Base-by-base conservation (phyloP, 35 echinoderm and acorn worm species). In the Strongylocentrotus purpuratus region DNA sequence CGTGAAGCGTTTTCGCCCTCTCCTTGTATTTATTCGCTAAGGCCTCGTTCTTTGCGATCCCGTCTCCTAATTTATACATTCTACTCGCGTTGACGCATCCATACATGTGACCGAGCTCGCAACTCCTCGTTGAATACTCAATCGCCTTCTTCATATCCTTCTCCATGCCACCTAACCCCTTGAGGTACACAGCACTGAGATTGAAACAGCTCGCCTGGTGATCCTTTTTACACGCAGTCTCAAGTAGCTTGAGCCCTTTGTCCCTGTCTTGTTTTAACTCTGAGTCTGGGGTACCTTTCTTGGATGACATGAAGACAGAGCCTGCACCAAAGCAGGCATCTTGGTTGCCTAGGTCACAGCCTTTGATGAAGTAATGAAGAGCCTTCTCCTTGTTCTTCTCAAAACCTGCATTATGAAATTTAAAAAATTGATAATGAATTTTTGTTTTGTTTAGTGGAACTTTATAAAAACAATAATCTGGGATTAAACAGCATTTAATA, bases 71-170 rank as follows among this genome's bases (percentile, higher is more conserved):
- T 55, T 52, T 86, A 92, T 97, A 99, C 95, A 99, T 99, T 32
- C 97, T 92, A 32, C 97, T 96, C 10, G 95, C 90, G 50, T 99
- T 99, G 32, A 95, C 96, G 94, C 97, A 99, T 33, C 95, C 97
- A 25, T 96, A 99, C 90, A 99, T 91, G 61, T 99, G 95, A 31
- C 95, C 95, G 2, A 99, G 92, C 31, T 99, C 87, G 48, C 97
- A 99, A 85, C 96, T 97, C 35, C 95, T 95, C 33, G 65, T 89
- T 9, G 97, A 90, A 47, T 95, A 99, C 33, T 95, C 71, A 25
- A 78, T 70, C 2, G 97, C 96, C 46, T 94, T 96, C 25, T 35
- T 86, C 95, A 99, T 78, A 58, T 99, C 96, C 88, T 97, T 97
- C 8, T 55, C 12, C 8, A 99, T 59, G 4, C 89, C 95, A 33